A percentile compares a stretch with the other conserved stretches of the same genome.
phyloP scores from a whole-genome alignment of 2,797 vertebrate genomes.

The Sternarchorhynchus goeldii region DNA sequence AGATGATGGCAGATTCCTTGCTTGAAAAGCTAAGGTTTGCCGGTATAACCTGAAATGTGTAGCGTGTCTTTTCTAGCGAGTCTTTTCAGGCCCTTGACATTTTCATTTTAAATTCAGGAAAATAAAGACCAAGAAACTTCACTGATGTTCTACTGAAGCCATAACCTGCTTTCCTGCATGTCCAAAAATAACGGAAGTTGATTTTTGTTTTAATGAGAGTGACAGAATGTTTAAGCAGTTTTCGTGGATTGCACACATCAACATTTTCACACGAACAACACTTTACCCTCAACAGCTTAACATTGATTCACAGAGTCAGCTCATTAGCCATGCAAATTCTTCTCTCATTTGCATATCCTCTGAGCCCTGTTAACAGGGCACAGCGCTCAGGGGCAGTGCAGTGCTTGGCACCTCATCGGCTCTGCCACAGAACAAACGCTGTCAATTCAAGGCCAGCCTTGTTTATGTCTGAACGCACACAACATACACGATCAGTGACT shows the following conservation, averaged over 20 bases:
- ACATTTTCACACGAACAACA: background rate
- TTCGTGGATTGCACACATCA: background rate
- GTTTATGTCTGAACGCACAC: background rate
- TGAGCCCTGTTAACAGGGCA: slow-evolving; percentile 2
- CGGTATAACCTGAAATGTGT: too few relatives aligned
- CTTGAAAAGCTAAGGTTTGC: too few relatives aligned
- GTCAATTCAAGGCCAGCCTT: background rate
- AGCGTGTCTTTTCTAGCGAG: too few relatives aligned
- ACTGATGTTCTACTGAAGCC: too few relatives aligned
- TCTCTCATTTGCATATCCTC: slow-evolving; percentile 25
- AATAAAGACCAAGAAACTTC: too few relatives aligned
- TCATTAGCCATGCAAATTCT: slow-evolving; percentile 23
- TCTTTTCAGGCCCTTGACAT: too few relatives aligned
- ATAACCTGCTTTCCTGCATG: too few relatives aligned
- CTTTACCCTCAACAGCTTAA: slow-evolving; percentile 5
- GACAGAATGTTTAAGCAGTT: too few relatives aligned
- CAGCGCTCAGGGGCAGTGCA: background rate
- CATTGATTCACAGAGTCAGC: background rate
- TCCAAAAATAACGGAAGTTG: too few relatives aligned
- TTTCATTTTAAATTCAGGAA: too few relatives aligned
- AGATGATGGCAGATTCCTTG: background rate
- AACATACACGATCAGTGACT: too few relatives aligned
- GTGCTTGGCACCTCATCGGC: background rate
- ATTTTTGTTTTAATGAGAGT: too few relatives aligned
- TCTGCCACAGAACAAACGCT: slow-evolving; percentile 4